Conservation (phyloP, 2,888 invertebrate genomes). For the Drosophila engyochracea region DNA sequence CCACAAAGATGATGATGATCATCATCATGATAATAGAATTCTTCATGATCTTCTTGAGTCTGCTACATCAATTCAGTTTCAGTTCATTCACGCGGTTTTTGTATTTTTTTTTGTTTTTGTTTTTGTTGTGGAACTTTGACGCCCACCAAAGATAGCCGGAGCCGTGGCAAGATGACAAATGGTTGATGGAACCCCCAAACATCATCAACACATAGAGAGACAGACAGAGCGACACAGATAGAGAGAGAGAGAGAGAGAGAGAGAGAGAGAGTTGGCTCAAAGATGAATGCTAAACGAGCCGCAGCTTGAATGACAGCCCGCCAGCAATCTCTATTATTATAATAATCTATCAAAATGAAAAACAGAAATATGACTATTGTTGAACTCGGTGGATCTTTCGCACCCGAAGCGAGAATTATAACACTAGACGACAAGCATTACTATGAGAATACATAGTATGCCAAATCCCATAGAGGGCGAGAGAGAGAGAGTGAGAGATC, state of each 20-base stretch:
- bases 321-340: conserved; percentile 27
- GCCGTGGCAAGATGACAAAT: conserved; percentile 62
- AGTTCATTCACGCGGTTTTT: conserved; percentile 18
- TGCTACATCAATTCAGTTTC: conserved; percentile 8
- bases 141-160: conserved; percentile 48
- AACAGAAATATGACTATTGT: conserved; percentile 31
- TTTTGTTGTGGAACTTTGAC: conserved; percentile 22
- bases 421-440: conserved; percentile 81
- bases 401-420: conserved; percentile 84
- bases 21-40: not conserved
- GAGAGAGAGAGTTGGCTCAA: conserved; percentile 9
- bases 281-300: conserved; percentile 46
- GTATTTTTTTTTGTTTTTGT: not conserved
- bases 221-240: conserved; percentile 18
- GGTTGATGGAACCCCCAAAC: conserved; percentile 28
- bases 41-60: conserved; percentile 1
- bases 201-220: not conserved
- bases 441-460: not conserved
- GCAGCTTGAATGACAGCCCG: conserved; percentile 60
- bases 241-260: not conserved
- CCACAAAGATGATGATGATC: conserved; percentile 7
- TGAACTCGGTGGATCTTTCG: conserved; percentile 83
- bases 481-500: not conserved
- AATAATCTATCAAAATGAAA: conserved; percentile 1
- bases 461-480: not conserved